Conservation (phyloP, 2,888 invertebrate species). For the Mechanitis messenoides region DNA sequence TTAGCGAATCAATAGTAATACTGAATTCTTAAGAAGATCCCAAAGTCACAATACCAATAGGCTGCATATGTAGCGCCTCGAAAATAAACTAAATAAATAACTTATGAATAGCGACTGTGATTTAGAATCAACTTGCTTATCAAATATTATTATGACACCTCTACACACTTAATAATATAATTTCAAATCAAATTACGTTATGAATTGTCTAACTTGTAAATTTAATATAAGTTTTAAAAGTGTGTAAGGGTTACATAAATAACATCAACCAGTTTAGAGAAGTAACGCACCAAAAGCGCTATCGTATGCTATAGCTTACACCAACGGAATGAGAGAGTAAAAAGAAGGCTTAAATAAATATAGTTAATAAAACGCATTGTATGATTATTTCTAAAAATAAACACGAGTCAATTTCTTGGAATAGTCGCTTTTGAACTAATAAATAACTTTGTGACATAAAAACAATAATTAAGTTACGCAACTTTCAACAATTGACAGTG, state of each 20-base stretch:
- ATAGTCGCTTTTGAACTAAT: slow-evolving; percentile 34
- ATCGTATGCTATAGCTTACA: slow-evolving; percentile 26
- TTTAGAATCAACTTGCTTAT: slow-evolving; percentile 43
- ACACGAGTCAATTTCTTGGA: slow-evolving; percentile 39
- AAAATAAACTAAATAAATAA: slow-evolving; percentile 17
- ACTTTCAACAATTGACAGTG: slow-evolving; percentile 11
- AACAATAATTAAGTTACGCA: slow-evolving; percentile 11
- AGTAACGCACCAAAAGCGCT: slow-evolving; percentile 25
- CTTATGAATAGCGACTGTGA: slow-evolving; percentile 43
- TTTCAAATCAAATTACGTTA: slow-evolving; percentile 18
- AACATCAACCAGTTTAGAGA: slow-evolving; percentile 15
- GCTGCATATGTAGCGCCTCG: background rate
- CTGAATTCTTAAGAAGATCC: background rate
- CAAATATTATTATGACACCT: slow-evolving; percentile 27
- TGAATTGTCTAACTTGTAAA: slow-evolving; percentile 21
- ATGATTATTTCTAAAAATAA: slow-evolving; percentile 36
- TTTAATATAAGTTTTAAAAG: slow-evolving; percentile 13
- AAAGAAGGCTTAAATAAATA: slow-evolving; percentile 44
- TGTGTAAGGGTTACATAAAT: slow-evolving; percentile 30
- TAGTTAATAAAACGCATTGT: slow-evolving; percentile 35
- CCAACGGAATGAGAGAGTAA: slow-evolving; percentile 64
- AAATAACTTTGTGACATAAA: slow-evolving; percentile 11
- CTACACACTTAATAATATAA: slow-evolving; percentile 34
- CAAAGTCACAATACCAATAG: slow-evolving; percentile 6
- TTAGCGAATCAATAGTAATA: background rate